A percentile compares a stretch with the other conserved stretches of the same genome.
phyloP scores from a whole-genome alignment of 2,797 vertebrate genomes.

The Hydrolagus colliei region DNA sequence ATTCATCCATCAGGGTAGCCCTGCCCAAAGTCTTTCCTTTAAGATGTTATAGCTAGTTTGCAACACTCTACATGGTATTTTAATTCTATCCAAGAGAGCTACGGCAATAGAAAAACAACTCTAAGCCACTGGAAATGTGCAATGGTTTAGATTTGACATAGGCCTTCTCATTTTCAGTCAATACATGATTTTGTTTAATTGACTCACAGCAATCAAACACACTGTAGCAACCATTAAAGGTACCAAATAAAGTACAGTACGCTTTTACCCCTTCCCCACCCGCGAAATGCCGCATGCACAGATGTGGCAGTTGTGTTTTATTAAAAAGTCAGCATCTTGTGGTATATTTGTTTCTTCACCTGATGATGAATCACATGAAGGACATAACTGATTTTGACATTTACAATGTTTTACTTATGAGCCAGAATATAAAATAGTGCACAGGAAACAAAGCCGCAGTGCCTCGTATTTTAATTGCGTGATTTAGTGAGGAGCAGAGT shows the following conservation, averaged over 20 bases:
- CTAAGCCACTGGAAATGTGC: background rate
- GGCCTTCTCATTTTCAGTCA: background rate
- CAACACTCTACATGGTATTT: background rate
- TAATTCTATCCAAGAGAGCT: background rate
- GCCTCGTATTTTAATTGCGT: background rate
- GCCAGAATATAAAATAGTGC: background rate
- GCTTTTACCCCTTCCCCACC: background rate
- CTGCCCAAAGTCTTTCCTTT: background rate
- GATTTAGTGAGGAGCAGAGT: background rate
- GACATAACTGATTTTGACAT: background rate
- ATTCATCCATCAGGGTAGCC: no score
- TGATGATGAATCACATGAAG: background rate
- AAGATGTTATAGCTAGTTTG: background rate
- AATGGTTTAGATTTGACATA: background rate
- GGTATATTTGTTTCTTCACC: conserved; percentile 16
- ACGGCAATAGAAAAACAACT: background rate
- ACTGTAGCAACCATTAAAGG: background rate
- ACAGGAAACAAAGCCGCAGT: background rate
- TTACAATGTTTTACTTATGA: background rate
- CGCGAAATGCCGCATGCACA: background rate
- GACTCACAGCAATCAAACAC: background rate
- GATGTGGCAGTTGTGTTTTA: background rate
- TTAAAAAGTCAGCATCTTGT: background rate
- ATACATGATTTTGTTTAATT: background rate
- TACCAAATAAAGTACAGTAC: background rate